Evolutionary conservation across 1,140 invertebrate species (phyloP).

Genomic region (Elymnias hypermnestra): DNA sequence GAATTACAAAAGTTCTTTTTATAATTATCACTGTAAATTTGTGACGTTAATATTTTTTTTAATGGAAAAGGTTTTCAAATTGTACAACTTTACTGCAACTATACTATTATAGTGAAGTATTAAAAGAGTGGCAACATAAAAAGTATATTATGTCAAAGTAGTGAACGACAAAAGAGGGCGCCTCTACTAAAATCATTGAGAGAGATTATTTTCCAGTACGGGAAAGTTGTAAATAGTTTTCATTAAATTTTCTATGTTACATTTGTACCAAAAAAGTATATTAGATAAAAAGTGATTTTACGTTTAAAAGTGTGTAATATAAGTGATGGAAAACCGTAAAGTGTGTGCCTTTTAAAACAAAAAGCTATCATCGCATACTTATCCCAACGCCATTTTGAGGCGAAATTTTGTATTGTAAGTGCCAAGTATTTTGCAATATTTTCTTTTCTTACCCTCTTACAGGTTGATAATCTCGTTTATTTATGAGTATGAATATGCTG

Average conservation of each 20-base stretch:
- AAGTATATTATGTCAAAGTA: constrained; percentile 20
- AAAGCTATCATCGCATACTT: constrained; percentile 75
- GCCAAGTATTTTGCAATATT: constrained; percentile 76
- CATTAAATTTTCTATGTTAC: constrained; percentile 39
- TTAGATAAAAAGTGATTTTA: constrained; percentile 50
- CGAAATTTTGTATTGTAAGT: constrained; percentile 76
- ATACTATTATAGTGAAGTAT: no score
- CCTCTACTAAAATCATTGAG: constrained; percentile 31
- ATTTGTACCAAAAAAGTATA: constrained; percentile 28
- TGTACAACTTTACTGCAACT: no score
- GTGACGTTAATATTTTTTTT: no score
- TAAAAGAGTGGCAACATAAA: no score
- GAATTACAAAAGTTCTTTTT: no score
- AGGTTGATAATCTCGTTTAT: constrained; percentile 34
- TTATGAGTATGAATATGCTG: constrained; percentile 39
- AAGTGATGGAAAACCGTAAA: constrained; percentile 59
- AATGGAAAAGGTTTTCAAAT: no score
- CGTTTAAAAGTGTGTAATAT: constrained; percentile 45
- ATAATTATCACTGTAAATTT: no score
- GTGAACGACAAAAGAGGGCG: constrained; percentile 34
- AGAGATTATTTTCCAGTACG: constrained; percentile 47
- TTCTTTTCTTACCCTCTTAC: constrained; percentile 39
- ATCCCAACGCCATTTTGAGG: constrained; percentile 76
- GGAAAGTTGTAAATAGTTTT: constrained; percentile 73
- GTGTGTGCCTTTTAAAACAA: constrained; percentile 70